phyloP scores from a whole-genome alignment of 1,140 invertebrate species.

The Pentalonia nigronervosa region DNA sequence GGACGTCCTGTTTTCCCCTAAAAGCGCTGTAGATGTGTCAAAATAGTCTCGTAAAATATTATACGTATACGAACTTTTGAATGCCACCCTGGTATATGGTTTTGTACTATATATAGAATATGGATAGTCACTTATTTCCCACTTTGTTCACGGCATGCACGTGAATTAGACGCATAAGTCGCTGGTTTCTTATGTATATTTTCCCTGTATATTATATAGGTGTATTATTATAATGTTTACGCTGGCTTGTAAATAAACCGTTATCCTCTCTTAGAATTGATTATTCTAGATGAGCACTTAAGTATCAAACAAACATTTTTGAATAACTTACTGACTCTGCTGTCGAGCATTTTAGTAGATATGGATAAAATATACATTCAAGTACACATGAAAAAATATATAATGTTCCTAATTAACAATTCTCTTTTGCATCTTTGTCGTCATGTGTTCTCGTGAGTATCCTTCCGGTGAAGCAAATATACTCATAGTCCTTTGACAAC shows the following conservation, averaged over 20 bases:
- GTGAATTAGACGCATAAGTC: not conserved
- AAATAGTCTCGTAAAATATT: constrained; percentile 4
- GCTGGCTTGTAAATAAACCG: not conserved
- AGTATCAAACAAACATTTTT: not conserved
- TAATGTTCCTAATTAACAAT: constrained; percentile 24
- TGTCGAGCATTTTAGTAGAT: not conserved
- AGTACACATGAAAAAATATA: not conserved
- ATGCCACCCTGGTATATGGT: not conserved
- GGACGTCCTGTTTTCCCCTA: not conserved
- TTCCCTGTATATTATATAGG: not conserved
- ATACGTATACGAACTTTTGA: not conserved
- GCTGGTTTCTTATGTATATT: not conserved
- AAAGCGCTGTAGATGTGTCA: not conserved
- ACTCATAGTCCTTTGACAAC: constrained; percentile 34
- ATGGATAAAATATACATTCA: not conserved
- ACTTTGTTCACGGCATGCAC: not conserved
- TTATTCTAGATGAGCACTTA: constrained; percentile 17
- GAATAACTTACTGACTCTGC: not conserved
- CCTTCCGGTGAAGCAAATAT: not conserved
- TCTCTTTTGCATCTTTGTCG: not conserved
- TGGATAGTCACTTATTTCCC: not conserved
- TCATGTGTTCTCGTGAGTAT: not conserved
- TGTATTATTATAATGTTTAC: not conserved
- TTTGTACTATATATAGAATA: not conserved
- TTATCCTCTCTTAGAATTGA: not conserved